A percentile compares a stretch with the other conserved stretches of the same genome.
These are phyloP conservation scores for Harlomillsia oculata DNA, from an alignment of 1,140 invertebrate genomes.

Conservation along the genomic window DNA sequence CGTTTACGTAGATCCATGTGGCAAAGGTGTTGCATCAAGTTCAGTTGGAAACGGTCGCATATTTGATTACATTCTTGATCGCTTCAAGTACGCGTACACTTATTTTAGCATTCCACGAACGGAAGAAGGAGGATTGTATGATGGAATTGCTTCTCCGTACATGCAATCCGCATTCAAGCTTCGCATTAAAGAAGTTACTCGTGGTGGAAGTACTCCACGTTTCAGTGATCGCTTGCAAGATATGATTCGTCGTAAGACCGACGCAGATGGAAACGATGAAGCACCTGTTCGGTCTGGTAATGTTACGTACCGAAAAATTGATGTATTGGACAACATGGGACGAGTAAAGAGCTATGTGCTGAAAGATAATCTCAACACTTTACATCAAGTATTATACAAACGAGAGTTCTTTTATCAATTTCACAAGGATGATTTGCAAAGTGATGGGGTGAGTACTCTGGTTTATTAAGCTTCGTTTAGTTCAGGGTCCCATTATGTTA, in stretches of 20 bases:
- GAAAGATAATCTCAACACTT: constrained; percentile 2
- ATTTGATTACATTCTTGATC: constrained; percentile 45
- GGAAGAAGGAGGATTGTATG: constrained; percentile 37
- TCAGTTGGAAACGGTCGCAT: constrained; percentile 41
- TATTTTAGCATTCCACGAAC: constrained; percentile 45
- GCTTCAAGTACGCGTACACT: constrained; percentile 41
- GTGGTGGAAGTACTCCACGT: neutral
- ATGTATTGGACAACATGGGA: constrained; percentile 1
- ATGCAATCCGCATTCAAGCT: neutral
- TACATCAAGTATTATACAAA: constrained; percentile 1
- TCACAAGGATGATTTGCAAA: constrained; percentile 18
- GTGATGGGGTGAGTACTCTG: constrained; percentile 19
- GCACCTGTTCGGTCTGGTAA: neutral
- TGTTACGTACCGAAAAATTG: constrained; percentile 3
- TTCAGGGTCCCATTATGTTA: too few species aligned
- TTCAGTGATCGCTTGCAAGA: constrained; percentile 1
- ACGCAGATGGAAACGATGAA: neutral
- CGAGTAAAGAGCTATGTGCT: neutral
- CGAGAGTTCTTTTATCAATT: constrained; percentile 24
- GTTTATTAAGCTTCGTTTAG: too few species aligned
- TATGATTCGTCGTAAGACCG: constrained; percentile 1
- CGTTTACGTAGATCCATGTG: neutral
- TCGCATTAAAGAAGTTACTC: neutral
- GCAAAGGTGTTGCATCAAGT: constrained; percentile 34
- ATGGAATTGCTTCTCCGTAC: constrained; percentile 19